Evolutionary conservation across 1,140 invertebrate genomes (phyloP), one percentile per base, ranked within the genome.

Genomic region (Hirudo medicinalis): DNA sequence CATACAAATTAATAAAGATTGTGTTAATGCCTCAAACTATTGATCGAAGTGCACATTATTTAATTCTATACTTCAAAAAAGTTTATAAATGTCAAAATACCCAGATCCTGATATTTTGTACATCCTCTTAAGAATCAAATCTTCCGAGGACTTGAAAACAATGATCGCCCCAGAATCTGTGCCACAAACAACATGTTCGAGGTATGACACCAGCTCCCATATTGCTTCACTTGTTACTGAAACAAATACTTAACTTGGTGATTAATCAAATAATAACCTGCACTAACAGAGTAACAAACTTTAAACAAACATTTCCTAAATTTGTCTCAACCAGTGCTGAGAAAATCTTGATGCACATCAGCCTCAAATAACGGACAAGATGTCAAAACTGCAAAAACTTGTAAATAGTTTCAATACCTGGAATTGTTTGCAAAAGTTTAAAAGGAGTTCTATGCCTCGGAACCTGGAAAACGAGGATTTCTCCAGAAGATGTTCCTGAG

Each of bases 401-500:
- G 13, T 9, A 49, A 49, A 15, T 49, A 49, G 43, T 49, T 49
- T 49, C 15, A 17, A 20, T 25, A 63, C 57, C 29, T 63, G 57
- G 57, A 25, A 63, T 22, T 25, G 57, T 63, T 63, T 63, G 22
- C 6, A 22, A 6, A 5, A 25, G 57, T 63, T 63, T 63, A 32
- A 25, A 63, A 32, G 29, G 8, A 32, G 9, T 63, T 25, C 57
- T 32, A 22, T 63, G 57, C 57, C 57, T 63, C 8, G 57, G 57
- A 19, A 63, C 57, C 11, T 63, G 22, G 29, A 63, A 32, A 20
- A 63, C 57, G 13, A 63, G 22, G 11, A 63, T 63, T 63, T 63
- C 57, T 0, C 57, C 57, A 63, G 22, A 63, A 63, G 57, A 63
- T 32, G 57, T 19, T 63, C 57, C 57, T 63, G 29, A 63, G 17